A percentile compares a stretch with the other conserved stretches of the same genome.
Conservation (phyloP, 2,797 vertebrate genomes). For the Phyllotis vaccarum region DNA sequence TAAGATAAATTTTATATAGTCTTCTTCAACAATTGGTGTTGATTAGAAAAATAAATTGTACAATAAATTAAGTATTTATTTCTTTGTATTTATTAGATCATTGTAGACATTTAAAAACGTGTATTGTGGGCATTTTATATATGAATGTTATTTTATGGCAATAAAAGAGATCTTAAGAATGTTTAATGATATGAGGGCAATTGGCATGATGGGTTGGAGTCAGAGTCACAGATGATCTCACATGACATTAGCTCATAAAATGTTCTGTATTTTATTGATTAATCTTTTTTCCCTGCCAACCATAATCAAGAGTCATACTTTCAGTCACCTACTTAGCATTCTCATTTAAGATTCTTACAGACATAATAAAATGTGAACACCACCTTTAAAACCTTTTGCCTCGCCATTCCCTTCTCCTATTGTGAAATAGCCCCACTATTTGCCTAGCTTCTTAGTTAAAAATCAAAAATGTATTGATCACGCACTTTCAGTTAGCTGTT, state of each 20-base stretch:
- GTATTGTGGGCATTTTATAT: not conserved
- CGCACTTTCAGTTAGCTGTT: not conserved
- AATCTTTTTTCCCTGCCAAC: not conserved
- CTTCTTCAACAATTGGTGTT: not conserved
- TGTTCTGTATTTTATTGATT: not conserved
- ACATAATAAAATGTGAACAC: not conserved
- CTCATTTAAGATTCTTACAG: not conserved
- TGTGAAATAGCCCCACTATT: not conserved
- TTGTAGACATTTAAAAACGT: not conserved
- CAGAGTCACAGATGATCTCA: constrained; percentile 18
- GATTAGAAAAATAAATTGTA: not conserved
- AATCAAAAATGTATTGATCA: not conserved
- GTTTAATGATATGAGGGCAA: not conserved
- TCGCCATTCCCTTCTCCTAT: not conserved
- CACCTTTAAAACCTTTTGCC: not conserved
- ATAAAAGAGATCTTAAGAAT: not conserved
- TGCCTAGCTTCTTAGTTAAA: not conserved
- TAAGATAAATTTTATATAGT: not conserved
- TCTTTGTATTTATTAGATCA: not conserved
- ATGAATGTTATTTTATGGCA: not conserved
- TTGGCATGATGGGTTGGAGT: not conserved
- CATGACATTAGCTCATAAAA: not conserved
- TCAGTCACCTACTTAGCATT: not conserved
- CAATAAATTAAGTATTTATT: not conserved
- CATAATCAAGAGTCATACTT: not conserved